Conservation (phyloP, 1,140 invertebrate genomes). For the Aphelinus atriplicis region DNA sequence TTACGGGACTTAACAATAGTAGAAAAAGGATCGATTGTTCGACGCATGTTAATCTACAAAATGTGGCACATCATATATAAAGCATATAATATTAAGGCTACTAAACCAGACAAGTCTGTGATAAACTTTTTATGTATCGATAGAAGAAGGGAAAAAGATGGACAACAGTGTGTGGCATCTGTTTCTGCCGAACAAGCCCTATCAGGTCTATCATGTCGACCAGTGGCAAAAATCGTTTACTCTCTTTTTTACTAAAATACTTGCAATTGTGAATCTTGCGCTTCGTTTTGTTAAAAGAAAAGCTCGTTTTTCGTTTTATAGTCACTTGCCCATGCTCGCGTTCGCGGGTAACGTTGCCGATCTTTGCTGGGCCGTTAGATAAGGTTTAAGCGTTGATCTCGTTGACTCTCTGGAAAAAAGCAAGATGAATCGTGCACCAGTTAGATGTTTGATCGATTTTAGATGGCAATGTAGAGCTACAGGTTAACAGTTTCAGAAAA, state of each 20-base stretch:
- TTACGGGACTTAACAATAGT: conserved; percentile 18
- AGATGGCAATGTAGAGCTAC: conserved; percentile 29
- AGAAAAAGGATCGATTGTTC: conserved; percentile 35
- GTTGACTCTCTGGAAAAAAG: conserved; percentile 74
- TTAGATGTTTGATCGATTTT: conserved; percentile 18
- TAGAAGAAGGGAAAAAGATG: conserved; percentile 27
- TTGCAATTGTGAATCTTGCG: background rate
- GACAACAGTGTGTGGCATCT: conserved; percentile 32
- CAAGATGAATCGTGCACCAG: conserved; percentile 23
- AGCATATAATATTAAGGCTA: conserved; percentile 33
- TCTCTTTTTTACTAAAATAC: background rate
- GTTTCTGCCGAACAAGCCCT: background rate
- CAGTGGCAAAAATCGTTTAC: conserved; percentile 30
- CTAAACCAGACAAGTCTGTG: conserved; percentile 25
- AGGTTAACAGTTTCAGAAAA: no score
- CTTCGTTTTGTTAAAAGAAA: conserved; percentile 23
- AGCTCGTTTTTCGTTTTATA: conserved; percentile 29
- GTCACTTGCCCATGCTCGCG: conserved; percentile 69
- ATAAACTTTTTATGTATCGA: conserved; percentile 6
- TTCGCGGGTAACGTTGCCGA: conserved; percentile 78
- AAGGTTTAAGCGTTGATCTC: conserved; percentile 76
- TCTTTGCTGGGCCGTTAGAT: conserved; percentile 75
- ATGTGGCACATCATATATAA: conserved; percentile 49
- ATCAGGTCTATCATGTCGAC: conserved; percentile 9
- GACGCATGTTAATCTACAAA: conserved; percentile 44